A percentile compares a stretch with the other conserved stretches of the same genome.
phyloP scores from a whole-genome alignment of 2,888 invertebrate species.

The Parelbella ahira region DNA sequence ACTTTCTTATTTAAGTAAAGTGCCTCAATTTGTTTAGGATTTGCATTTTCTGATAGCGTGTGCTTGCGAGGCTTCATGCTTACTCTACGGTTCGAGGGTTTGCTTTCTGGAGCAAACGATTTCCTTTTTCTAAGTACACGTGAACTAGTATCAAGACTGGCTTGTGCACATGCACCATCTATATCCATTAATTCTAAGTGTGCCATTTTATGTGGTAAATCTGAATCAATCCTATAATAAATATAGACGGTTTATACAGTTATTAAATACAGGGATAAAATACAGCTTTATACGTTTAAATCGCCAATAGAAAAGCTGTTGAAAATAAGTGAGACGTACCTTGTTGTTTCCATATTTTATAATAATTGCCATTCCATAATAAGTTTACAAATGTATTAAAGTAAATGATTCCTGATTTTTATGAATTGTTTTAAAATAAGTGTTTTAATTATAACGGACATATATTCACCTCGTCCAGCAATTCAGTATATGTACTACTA shows the following conservation, averaged over 20 bases:
- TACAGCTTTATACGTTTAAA: too few species aligned
- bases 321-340: conserved; percentile 37
- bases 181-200: conserved; percentile 70
- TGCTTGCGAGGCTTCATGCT: conserved; percentile 72
- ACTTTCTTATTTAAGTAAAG: conserved; percentile 80
- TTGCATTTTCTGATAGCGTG: conserved; percentile 56
- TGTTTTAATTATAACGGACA: too few species aligned
- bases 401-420: too few species aligned
- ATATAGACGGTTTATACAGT: neutral
- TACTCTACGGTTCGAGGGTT: conserved; percentile 67
- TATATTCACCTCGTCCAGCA: too few species aligned
- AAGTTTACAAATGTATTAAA: too few species aligned
- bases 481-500: too few species aligned
- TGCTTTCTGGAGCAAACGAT: conserved; percentile 53
- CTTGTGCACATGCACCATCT: conserved; percentile 42
- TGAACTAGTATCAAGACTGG: too few species aligned
- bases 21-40: conserved; percentile 71
- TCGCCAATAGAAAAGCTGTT: too few species aligned
- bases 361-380: too few species aligned
- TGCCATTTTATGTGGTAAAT: conserved; percentile 71
- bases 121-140: conserved; percentile 66
- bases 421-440: too few species aligned
- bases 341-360: conserved; percentile 44
- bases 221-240: conserved; percentile 55
- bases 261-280: too few species aligned